A percentile compares a stretch with the other conserved stretches of the same genome.
Evolutionary conservation across 1,140 invertebrate genomes (phyloP).

Genomic region (Zophobas morio): DNA sequence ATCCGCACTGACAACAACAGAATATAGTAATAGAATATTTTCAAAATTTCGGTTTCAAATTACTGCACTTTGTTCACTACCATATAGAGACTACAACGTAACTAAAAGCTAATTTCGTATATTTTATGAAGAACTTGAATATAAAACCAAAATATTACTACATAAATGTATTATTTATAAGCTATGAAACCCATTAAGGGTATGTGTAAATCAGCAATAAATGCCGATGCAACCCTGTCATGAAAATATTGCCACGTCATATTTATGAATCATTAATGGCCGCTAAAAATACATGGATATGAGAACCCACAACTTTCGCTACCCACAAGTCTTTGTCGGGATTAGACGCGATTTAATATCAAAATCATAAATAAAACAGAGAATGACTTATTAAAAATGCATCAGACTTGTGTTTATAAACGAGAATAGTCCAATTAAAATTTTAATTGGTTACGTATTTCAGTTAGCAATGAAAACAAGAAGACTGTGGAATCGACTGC

Average conservation of each 20-base stretch:
- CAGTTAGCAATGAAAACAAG: too few species aligned
- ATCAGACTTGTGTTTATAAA: not conserved
- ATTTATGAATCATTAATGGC: conserved; percentile 35
- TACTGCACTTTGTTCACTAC: too few species aligned
- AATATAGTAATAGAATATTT: too few species aligned
- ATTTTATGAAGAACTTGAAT: too few species aligned
- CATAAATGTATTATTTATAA: too few species aligned
- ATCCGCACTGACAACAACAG: too few species aligned
- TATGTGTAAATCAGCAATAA: not conserved
- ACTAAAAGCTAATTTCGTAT: too few species aligned
- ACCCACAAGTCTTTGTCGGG: conserved; percentile 31
- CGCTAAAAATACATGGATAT: conserved; percentile 35
- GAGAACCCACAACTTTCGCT: conserved; percentile 29
- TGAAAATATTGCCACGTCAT: conserved; percentile 36
- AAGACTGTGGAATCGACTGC: too few species aligned
- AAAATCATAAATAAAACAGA: conserved; percentile 3
- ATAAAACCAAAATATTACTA: too few species aligned
- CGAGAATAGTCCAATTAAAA: conserved; percentile 32
- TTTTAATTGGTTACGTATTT: conserved; percentile 16
- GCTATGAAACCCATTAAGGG: not conserved
- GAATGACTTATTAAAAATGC: not conserved
- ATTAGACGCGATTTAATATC: conserved; percentile 11
- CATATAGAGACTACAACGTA: too few species aligned
- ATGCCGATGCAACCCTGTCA: conserved; percentile 5
- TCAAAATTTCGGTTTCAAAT: too few species aligned